phyloP scores from a whole-genome alignment of 2,888 invertebrate species.

The Coecobrya sp. region DNA sequence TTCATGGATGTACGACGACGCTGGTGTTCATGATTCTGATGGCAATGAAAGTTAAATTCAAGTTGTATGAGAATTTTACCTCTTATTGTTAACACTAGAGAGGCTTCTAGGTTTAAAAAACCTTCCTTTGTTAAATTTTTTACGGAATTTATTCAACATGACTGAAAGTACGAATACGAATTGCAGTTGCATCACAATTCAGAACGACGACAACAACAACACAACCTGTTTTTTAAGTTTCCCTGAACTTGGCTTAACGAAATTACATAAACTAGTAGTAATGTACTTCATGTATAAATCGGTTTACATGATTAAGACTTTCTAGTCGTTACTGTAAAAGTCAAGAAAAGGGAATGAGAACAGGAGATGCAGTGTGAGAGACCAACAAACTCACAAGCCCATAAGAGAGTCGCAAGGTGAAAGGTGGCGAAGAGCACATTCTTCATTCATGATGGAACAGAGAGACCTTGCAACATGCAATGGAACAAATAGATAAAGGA shows the following conservation, averaged over 20 bases:
- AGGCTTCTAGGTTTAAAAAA: neutral
- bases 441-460: neutral
- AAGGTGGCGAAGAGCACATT: conserved; percentile 29
- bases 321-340: conserved; percentile 20
- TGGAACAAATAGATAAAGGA: neutral
- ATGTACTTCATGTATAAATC: neutral
- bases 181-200: neutral
- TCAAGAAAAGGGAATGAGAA: neutral
- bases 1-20: neutral
- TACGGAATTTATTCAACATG: conserved; percentile 8
- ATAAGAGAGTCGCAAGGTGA: neutral
- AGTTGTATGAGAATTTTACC: conserved; percentile 10
- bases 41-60: conserved; percentile 31
- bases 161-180: neutral
- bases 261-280: neutral
- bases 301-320: conserved; percentile 32
- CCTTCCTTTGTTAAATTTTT: conserved; percentile 14
- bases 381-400: conserved; percentile 22
- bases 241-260: neutral
- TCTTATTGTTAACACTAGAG: neutral
- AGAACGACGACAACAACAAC: neutral
- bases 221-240: conserved; percentile 24
- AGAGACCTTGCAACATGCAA: neutral
- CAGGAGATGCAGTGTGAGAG: neutral
- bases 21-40: neutral